Base-by-base conservation (phyloP, 2,888 invertebrate species). In the Serripes groenlandicus region DNA sequence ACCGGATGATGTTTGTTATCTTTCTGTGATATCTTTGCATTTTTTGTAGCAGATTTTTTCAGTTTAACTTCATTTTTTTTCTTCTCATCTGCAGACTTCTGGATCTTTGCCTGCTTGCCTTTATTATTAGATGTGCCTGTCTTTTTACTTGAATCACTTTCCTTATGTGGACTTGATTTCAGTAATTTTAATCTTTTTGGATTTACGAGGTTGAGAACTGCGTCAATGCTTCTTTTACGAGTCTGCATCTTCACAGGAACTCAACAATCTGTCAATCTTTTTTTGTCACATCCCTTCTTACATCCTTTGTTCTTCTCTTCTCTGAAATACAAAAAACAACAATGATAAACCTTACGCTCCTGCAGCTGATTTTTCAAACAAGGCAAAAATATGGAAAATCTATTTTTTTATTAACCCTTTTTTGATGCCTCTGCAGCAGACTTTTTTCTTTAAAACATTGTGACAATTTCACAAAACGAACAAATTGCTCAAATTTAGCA, bases 161-260 rank as follows among this genome's bases (percentile, higher is more conserved):
- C n/a, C 26, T 42, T 66, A 1, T 66, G 35, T 35, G 23, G 42
- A 42, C 28, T 42, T 23, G 66, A 11, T 23, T 37, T 66, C 23
- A 15, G 42, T 23, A 26, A 7, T 42, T 66, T 66, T 66, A 35
- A 3, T 11, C 66, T 66, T 28, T 42, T 66, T 42, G 66, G 66
- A 26, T 66, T 66, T 2, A 66, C 66, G 5, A 66, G 42, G 42
- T 66, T 42, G 5, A 66, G 37, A 26, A 66, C 66, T 28, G 66
- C 37, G 21, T 66, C 66, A 11, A 66, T 66, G 28, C 42, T 66
- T 28, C 66, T 66, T 66, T 66, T 66, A n/a, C 66, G 66, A 18
- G 66, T 66, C 37, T 66, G 66, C 66, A 66, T 66, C 35, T 66
- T 66, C 28, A n/a, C n/a, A n/a, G n/a, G n/a, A n/a, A n/a, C n/a